phyloP scores from a whole-genome alignment of 2,113 vertebrate species.

The Oplegnathus fasciatus region DNA sequence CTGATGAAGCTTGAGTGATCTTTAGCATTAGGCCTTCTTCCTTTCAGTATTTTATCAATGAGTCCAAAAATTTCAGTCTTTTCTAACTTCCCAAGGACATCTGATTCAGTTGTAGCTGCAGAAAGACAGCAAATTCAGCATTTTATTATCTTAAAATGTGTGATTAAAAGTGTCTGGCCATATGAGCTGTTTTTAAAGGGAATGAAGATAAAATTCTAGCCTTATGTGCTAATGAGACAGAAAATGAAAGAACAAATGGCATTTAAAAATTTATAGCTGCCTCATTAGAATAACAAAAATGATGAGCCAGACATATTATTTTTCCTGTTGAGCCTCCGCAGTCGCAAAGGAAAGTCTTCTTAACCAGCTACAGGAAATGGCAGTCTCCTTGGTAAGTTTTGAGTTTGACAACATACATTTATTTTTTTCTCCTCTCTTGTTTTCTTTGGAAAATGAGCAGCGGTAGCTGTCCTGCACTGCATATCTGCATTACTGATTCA shows the following conservation, averaged over 20 bases:
- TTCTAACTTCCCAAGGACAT: constrained; percentile 29
- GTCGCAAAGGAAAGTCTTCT: background rate
- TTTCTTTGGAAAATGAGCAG: constrained; percentile 54
- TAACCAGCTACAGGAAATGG: constrained; percentile 7
- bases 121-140: constrained; percentile 8
- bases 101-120: background rate
- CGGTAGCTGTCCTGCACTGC: constrained; percentile 30
- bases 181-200: constrained; percentile 8
- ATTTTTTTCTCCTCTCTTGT: constrained; percentile 6
- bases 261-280: constrained; percentile 29
- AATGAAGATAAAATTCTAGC: constrained; percentile 3
- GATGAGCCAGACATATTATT: constrained; percentile 27
- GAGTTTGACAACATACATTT: constrained; percentile 11
- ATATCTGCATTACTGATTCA: constrained; percentile 70
- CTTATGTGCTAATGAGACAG: constrained; percentile 36
- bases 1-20: constrained; percentile 30
- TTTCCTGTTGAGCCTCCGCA: constrained; percentile 1
- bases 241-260: constrained; percentile 44
- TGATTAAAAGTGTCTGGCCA: background rate
- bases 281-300: constrained; percentile 47
- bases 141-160: constrained; percentile 24
- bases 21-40: background rate
- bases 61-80: constrained; percentile 4
- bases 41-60: constrained; percentile 18
- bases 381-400: constrained; percentile 6